A percentile compares a stretch with the other conserved stretches of the same genome.
Evolutionary conservation across 2,888 invertebrate species (phyloP).

Genomic region (Philereme transversata): DNA sequence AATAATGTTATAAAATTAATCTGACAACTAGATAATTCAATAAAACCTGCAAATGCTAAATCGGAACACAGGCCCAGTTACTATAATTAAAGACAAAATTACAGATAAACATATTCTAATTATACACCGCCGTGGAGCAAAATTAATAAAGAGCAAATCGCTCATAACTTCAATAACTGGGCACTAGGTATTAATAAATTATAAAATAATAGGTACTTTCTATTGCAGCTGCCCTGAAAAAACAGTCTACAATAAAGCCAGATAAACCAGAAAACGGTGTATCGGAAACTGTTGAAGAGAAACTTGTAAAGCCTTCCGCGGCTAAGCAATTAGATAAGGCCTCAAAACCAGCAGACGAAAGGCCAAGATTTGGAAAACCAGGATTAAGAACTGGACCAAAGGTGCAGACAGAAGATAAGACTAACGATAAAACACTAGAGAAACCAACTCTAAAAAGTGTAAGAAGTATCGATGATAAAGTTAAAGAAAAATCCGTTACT

Average conservation of each 20-base stretch:
- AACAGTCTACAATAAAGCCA: constrained; percentile 70
- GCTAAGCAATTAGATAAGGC: constrained; percentile 68
- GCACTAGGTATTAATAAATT: neutral
- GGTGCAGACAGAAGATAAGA: constrained; percentile 49
- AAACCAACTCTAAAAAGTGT: constrained; percentile 67
- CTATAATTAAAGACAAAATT: neutral
- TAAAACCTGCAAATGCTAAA: no score
- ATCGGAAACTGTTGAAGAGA: constrained; percentile 66
- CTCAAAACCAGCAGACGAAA: constrained; percentile 62
- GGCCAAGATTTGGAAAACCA: constrained; percentile 68
- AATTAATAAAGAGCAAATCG: neutral
- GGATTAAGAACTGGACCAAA: constrained; percentile 49
- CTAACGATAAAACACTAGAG: constrained; percentile 58
- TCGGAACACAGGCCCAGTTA: no score
- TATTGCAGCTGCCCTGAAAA: constrained; percentile 73
- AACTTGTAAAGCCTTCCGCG: constrained; percentile 71
- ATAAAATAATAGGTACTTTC: constrained; percentile 16
- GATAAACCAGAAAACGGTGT: constrained; percentile 73
- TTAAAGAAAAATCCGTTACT: constrained; percentile 74
- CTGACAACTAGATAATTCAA: no score
- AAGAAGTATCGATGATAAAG: constrained; percentile 73
- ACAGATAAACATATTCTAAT: neutral
- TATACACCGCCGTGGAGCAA: neutral
- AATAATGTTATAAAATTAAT: no score
- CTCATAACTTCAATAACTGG: no score